Conservation (phyloP, 2,797 vertebrate species). For the Tapirus indicus region DNA sequence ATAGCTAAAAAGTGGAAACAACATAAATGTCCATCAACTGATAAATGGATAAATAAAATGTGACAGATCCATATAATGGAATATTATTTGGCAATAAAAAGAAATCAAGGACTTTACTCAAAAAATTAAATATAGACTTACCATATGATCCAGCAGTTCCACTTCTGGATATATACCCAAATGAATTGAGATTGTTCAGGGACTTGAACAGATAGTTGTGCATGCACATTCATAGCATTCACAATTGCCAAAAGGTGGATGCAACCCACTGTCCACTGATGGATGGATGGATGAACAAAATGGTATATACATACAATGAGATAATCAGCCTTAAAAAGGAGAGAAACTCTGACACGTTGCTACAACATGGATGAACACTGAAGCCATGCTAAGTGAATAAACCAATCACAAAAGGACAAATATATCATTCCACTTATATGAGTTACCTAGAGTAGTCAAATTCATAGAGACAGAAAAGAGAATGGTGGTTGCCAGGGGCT, state of each 20-base stretch:
- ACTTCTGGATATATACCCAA: background rate
- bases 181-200: background rate
- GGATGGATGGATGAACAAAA: background rate
- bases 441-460: background rate
- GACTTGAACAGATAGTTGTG: background rate
- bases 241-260: background rate
- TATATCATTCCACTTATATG: background rate
- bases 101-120: background rate
- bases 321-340: conserved; percentile 4
- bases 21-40: background rate
- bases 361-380: background rate
- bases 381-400: conserved; percentile 8
- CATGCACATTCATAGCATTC: background rate
- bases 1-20: background rate
- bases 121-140: background rate
- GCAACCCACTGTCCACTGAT: background rate
- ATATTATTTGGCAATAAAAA: conserved; percentile 50
- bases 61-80: background rate
- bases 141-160: background rate
- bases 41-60: background rate
- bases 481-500: background rate
- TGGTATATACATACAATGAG: background rate
- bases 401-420: background rate
- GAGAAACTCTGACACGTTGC: background rate
- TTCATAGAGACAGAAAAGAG: background rate